phyloP scores from a whole-genome alignment of 2,113 vertebrate species.

The Hyaena hyaena region DNA sequence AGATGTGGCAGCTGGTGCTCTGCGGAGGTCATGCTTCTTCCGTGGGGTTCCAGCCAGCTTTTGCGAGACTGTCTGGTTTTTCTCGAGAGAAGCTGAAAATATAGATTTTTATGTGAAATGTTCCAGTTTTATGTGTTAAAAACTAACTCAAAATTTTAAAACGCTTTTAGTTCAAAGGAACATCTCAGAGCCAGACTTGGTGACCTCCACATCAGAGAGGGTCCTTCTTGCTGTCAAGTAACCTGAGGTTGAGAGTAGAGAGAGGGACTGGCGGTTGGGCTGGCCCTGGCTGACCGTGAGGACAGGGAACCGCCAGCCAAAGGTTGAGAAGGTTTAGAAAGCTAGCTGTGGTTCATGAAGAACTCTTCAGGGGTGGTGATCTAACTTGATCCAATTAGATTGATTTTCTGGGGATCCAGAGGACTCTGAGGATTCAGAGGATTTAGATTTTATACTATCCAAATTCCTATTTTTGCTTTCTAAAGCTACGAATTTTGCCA shows the following conservation, averaged over 20 bases:
- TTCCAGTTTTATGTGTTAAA: constrained; percentile 17
- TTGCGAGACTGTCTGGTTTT: not conserved
- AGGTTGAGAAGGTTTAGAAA: not conserved
- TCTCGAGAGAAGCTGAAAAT: not conserved
- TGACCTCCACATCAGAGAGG: not conserved
- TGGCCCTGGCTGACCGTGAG: not conserved
- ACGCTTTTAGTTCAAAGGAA: not conserved
- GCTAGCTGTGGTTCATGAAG: not conserved
- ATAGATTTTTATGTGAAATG: not conserved
- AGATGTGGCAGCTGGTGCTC: not conserved
- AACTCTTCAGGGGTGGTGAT: not conserved
- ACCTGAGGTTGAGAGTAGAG: not conserved
- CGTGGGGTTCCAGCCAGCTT: not conserved
- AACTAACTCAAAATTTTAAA: not conserved
- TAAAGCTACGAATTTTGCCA: not conserved
- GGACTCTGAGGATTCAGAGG: too few species aligned
- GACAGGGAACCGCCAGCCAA: not conserved
- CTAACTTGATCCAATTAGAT: not conserved
- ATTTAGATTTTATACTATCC: not conserved
- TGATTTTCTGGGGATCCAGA: not conserved
- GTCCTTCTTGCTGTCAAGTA: not conserved
- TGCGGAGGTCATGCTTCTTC: not conserved
- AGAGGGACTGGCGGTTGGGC: not conserved
- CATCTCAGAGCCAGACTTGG: not conserved
- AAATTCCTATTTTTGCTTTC: not conserved